Percentiles rank a stretch among this genome's conserved stretches.
Evolutionary conservation across 2,888 invertebrate genomes (phyloP).

Genomic region (Spatulosminthurus flaviceps): DNA sequence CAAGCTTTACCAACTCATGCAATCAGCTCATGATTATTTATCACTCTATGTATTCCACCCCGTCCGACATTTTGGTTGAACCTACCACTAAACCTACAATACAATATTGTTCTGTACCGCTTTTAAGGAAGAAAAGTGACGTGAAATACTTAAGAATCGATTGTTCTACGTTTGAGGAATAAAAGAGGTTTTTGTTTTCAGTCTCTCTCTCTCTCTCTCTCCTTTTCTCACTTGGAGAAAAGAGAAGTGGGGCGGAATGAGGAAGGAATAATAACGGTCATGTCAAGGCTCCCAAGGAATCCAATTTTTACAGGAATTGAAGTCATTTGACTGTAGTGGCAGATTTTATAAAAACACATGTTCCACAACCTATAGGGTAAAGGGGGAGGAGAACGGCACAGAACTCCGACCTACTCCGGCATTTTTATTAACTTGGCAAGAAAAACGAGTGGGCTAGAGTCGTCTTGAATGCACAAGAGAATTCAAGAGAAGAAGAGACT

Average conservation of each 20-base stretch:
- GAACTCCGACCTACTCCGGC: conserved; percentile 19
- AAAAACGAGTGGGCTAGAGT: background rate
- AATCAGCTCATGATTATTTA: conserved; percentile 14
- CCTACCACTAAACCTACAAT: too few relatives aligned
- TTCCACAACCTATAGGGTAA: background rate
- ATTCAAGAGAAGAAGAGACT: background rate
- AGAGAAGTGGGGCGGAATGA: background rate
- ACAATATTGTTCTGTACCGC: too few relatives aligned
- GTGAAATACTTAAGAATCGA: conserved; percentile 5
- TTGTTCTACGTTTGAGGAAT: background rate
- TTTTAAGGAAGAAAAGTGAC: background rate
- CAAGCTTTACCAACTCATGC: background rate
- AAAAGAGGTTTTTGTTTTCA: too few relatives aligned
- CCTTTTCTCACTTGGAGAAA: background rate
- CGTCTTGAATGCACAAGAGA: conserved; percentile 12
- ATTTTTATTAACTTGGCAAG: conserved; percentile 44
- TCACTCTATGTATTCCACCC: background rate
- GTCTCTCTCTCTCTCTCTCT: too few relatives aligned
- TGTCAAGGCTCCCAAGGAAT: conserved; percentile 33
- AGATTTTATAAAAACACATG: background rate
- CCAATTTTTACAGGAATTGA: conserved; percentile 27
- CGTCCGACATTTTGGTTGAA: background rate
- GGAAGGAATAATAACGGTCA: conserved; percentile 40
- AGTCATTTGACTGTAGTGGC: conserved; percentile 28
- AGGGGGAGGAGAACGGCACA: background rate